Conservation (phyloP, 2,113 vertebrate genomes). For the Neolamprologus variostigma region DNA sequence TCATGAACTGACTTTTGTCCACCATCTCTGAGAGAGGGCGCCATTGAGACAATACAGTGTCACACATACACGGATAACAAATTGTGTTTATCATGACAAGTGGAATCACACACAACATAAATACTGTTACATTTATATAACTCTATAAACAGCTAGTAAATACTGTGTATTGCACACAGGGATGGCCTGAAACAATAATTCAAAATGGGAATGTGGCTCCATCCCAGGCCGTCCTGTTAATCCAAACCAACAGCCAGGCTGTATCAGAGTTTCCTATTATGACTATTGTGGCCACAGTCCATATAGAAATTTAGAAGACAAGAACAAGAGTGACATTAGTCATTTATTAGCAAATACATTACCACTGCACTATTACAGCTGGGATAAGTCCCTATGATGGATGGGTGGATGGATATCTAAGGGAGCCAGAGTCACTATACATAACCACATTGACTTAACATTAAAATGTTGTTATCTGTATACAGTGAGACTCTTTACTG, state of each 20-base stretch:
- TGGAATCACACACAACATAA: not conserved
- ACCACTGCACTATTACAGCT: not conserved
- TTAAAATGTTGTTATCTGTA: not conserved
- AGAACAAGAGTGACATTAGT: not conserved
- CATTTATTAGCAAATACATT: not conserved
- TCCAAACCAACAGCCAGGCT: not conserved
- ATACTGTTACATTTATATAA: not conserved
- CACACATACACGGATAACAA: not conserved
- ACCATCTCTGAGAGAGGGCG: not conserved
- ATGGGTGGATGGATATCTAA: not conserved
- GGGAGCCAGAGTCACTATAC: not conserved
- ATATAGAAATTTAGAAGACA: not conserved
- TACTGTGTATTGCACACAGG: not conserved
- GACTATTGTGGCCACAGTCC: not conserved
- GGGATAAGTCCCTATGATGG: not conserved
- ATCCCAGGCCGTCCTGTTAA: fast-evolving
- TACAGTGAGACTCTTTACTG: fast-evolving
- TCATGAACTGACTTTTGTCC: not conserved
- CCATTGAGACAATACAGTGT: not conserved
- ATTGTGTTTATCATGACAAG: not conserved
- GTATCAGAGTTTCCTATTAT: not conserved
- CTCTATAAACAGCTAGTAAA: not conserved
- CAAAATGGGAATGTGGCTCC: not conserved
- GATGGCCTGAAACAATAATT: not conserved
- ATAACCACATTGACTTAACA: not conserved